A percentile compares a stretch with the other conserved stretches of the same genome.
phyloP scores from a whole-genome alignment of 2,113 vertebrate genomes.

The Rhinopomastus cyanomelas region DNA sequence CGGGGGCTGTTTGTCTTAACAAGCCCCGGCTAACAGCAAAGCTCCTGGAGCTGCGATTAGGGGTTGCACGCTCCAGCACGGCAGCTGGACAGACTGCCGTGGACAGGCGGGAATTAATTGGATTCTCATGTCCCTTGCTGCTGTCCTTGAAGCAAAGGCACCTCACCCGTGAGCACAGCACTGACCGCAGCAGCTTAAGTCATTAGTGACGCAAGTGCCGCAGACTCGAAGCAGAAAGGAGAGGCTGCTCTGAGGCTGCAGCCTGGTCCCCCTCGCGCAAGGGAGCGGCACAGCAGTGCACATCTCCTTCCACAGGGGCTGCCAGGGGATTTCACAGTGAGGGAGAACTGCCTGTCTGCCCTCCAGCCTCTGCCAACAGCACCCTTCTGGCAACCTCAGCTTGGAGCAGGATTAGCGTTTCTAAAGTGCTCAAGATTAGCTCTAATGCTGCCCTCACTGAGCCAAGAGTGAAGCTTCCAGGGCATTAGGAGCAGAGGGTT shows the following conservation, averaged over 20 bases:
- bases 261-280: neutral
- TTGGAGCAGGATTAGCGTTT: neutral
- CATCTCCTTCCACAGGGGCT: neutral
- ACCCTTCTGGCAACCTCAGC: neutral
- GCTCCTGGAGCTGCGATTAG: neutral
- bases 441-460: neutral
- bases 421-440: neutral
- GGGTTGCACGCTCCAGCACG: neutral
- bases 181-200: neutral
- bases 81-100: neutral
- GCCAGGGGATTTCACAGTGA: neutral
- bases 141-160: conserved; percentile 4
- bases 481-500: neutral
- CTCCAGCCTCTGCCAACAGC: neutral
- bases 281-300: rapidly evolving
- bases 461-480: neutral
- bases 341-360: neutral
- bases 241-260: neutral
- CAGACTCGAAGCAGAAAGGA: neutral
- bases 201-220: neutral
- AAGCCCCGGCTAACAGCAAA: neutral
- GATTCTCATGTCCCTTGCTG: neutral
- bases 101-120: neutral
- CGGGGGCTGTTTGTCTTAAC: neutral
- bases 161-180: neutral